phyloP scores from a whole-genome alignment of 1,140 invertebrate genomes.

The Hyposmocoma kahamanoa region DNA sequence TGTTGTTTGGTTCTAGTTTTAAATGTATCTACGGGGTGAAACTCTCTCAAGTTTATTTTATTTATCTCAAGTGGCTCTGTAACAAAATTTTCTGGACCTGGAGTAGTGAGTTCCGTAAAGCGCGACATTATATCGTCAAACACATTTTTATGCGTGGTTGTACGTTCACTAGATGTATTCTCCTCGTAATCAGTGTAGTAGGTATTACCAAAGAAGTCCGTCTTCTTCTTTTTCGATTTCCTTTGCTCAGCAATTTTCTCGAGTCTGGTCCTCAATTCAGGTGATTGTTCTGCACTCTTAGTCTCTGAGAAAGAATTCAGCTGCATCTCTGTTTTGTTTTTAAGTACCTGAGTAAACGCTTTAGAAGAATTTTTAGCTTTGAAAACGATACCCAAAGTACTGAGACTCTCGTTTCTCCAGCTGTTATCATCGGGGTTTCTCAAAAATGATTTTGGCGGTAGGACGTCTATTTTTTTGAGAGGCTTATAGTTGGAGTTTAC shows the following conservation, averaged over 20 bases:
- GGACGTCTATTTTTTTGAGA: conserved; percentile 57
- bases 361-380: conserved; percentile 63
- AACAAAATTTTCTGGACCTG: no score
- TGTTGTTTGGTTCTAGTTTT: no score
- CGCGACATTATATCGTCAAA: no score
- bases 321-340: conserved; percentile 59
- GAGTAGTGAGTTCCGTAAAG: no score
- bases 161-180: conserved; percentile 10
- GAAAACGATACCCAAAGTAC: conserved; percentile 61
- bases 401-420: conserved; percentile 65
- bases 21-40: no score
- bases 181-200: conserved; percentile 57
- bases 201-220: conserved; percentile 42
- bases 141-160: no score
- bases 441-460: conserved; percentile 44
- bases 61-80: no score
- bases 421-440: conserved; percentile 62
- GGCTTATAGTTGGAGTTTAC: conserved; percentile 56
- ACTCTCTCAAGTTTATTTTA: no score
- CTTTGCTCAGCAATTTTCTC: conserved; percentile 58
- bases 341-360: conserved; percentile 59
- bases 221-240: conserved; percentile 56
- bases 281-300: conserved; percentile 40
- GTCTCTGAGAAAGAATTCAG: conserved; percentile 38
- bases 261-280: conserved; percentile 49